Percentiles rank a stretch among this genome's conserved stretches.
Evolutionary conservation across 2,797 vertebrate species (phyloP).

Genomic region (Periophthalmus magnuspinnatus): DNA sequence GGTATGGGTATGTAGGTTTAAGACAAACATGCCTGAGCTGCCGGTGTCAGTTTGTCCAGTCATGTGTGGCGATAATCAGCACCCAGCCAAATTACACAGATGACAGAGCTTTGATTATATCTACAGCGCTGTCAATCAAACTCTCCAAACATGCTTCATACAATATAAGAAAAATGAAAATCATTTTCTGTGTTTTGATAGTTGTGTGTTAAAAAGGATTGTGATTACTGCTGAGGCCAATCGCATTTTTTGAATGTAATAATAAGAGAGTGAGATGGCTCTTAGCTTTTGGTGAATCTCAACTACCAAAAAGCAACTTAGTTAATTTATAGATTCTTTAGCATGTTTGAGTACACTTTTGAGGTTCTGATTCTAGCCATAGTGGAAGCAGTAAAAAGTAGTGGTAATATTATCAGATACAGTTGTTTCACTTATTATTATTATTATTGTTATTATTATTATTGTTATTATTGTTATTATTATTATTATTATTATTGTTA

Average conservation of each 20-base stretch:
- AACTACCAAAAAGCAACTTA: not conserved
- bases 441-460: too few relatives aligned
- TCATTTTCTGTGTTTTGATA: not conserved
- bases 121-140: constrained; percentile 11
- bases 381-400: not conserved
- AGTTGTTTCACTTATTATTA: not conserved
- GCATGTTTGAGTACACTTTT: not conserved
- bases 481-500: too few relatives aligned
- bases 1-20: not conserved
- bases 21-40: constrained; percentile 6
- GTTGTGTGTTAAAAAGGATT: not conserved
- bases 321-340: not conserved
- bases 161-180: not conserved
- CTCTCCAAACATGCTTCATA: not conserved
- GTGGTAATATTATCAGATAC: too few relatives aligned
- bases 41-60: constrained; percentile 5
- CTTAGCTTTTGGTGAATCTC: not conserved
- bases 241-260: too few relatives aligned
- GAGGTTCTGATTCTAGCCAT: not conserved
- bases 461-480: too few relatives aligned
- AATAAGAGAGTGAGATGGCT: too few relatives aligned
- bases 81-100: not conserved
- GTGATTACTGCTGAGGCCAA: too few relatives aligned
- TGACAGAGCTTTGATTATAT: constrained; percentile 13
- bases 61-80: constrained; percentile 28